phyloP scores from a whole-genome alignment of 2,888 invertebrate species.

The Acleris laterana region DNA sequence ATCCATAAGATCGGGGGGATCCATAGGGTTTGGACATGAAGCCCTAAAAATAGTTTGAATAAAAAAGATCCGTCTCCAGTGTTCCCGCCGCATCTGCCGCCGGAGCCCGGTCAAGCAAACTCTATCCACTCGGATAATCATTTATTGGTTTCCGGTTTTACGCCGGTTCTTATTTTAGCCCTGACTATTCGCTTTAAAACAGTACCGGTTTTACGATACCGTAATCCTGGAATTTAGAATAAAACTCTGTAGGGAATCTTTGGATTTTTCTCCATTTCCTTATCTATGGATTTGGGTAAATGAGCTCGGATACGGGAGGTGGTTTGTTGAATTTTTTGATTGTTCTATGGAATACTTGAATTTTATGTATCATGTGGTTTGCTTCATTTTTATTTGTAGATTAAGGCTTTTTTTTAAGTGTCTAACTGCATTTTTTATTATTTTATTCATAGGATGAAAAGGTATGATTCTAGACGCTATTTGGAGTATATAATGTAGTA shows the following conservation, averaged over 20 bases:
- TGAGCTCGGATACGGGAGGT: not conserved
- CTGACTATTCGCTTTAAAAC: conserved; percentile 18
- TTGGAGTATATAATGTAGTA: too few species aligned
- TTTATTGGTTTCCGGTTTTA: conserved; percentile 36
- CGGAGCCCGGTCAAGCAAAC: conserved; percentile 35
- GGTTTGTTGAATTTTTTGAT: not conserved
- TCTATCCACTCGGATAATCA: conserved; percentile 38
- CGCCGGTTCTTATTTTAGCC: conserved; percentile 29
- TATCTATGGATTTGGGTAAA: conserved; percentile 9
- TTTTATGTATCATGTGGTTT: too few species aligned
- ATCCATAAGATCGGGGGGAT: too few species aligned
- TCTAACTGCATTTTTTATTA: too few species aligned
- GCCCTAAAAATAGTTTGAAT: too few species aligned
- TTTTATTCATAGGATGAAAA: too few species aligned
- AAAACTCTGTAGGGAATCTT: conserved; percentile 13
- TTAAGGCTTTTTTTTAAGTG: too few species aligned
- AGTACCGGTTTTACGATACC: conserved; percentile 4
- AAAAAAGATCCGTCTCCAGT: conserved; percentile 10
- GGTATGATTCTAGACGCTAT: too few species aligned
- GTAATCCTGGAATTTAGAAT: conserved; percentile 17
- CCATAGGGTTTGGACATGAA: too few species aligned
- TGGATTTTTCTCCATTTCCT: conserved; percentile 8
- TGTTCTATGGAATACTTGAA: too few species aligned
- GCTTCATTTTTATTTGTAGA: too few species aligned
- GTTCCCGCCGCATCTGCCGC: conserved; percentile 12